Conservation (phyloP, 2,113 vertebrate species). For the Rattus rattus region DNA sequence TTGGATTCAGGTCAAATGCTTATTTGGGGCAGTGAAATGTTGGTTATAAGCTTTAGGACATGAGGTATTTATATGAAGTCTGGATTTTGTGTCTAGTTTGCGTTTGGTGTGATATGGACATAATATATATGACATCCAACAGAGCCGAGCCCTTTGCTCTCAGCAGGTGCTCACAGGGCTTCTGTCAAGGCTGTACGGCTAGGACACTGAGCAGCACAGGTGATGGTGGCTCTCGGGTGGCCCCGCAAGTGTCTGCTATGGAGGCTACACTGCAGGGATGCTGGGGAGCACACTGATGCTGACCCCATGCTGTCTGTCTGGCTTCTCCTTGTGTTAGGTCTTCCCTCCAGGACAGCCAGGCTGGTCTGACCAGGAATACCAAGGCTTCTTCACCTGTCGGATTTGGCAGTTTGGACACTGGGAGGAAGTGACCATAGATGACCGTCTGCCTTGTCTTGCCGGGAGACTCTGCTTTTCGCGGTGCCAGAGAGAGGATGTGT, state of each 20-base stretch:
- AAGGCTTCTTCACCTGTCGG: constrained; percentile 90
- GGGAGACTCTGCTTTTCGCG: constrained; percentile 94
- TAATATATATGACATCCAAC: background rate
- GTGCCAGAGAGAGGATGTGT: constrained; percentile 92
- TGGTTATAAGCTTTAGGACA: background rate
- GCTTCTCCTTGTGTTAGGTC: constrained; percentile 86
- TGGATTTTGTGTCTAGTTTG: background rate
- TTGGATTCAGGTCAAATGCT: background rate
- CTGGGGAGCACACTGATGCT: fast-evolving
- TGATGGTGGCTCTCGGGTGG: background rate
- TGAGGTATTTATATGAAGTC: background rate
- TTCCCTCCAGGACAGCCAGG: constrained; percentile 91
- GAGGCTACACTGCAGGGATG: fast-evolving
- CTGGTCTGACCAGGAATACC: constrained; percentile 91
- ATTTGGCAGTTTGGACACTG: constrained; percentile 95
- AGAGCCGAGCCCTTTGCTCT: background rate
- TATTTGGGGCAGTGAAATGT: background rate
- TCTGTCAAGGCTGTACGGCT: background rate
- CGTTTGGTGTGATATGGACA: fast-evolving
- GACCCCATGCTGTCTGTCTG: constrained; percentile 18
- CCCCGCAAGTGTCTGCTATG: too few relatives aligned
- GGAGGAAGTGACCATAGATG: constrained; percentile 94
- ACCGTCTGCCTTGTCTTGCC: constrained; percentile 94
- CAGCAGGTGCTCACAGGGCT: background rate
- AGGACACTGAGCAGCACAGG: background rate